Conservation (phyloP, 2,888 invertebrate genomes). For the Pyrocoelia pectoralis region DNA sequence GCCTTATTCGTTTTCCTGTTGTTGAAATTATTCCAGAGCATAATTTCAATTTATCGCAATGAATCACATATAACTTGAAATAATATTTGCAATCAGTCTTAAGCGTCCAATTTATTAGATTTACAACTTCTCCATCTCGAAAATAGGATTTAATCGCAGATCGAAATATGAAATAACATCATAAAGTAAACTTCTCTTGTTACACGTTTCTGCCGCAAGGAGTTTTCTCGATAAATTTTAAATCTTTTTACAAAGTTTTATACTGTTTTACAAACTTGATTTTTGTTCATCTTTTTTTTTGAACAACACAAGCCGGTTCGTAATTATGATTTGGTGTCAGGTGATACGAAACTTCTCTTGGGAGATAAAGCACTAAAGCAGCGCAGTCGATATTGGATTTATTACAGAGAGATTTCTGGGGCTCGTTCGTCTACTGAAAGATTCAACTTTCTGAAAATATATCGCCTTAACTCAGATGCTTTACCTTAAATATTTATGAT, state of each 20-base stretch:
- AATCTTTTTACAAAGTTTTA: constrained; percentile 48
- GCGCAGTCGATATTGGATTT: constrained; percentile 52
- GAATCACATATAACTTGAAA: too few species aligned
- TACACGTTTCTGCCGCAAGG: background rate
- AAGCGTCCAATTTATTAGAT: too few species aligned
- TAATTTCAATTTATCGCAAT: too few species aligned
- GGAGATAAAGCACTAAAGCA: constrained; percentile 48
- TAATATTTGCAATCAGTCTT: too few species aligned
- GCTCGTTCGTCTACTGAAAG: constrained; percentile 37
- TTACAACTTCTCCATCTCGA: too few species aligned
- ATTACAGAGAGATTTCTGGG: constrained; percentile 38
- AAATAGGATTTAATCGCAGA: background rate
- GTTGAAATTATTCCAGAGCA: too few species aligned
- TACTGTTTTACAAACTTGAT: constrained; percentile 44
- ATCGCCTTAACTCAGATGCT: constrained; percentile 38
- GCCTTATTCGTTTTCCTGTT: too few species aligned
- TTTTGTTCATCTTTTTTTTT: constrained; percentile 32
- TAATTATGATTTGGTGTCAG: constrained; percentile 55
- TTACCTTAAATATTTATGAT: constrained; percentile 36
- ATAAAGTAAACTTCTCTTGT: background rate
- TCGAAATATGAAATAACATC: background rate
- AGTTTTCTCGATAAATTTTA: constrained; percentile 37
- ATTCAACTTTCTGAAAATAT: constrained; percentile 38
- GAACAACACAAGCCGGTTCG: constrained; percentile 34
- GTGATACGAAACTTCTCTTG: constrained; percentile 50